Percentiles rank a stretch among this genome's conserved stretches.
phyloP scores from a whole-genome alignment of 2,113 vertebrate species.

The Silurus glanis region DNA sequence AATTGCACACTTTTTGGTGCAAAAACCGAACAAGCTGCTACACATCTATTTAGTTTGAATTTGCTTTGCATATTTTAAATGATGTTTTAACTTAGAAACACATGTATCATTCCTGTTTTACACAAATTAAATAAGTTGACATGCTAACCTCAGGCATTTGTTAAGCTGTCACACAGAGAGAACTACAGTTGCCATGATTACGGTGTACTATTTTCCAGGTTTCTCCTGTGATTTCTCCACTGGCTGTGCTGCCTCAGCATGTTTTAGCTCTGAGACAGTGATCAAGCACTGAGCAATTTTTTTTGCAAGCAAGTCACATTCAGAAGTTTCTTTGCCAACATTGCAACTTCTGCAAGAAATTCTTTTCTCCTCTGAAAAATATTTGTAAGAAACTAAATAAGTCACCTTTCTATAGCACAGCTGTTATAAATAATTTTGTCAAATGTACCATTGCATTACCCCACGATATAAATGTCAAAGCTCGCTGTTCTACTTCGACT shows the following conservation, averaged over 20 bases:
- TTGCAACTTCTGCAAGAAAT: conserved; percentile 44
- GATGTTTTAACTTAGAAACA: not conserved
- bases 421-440: conserved; percentile 4
- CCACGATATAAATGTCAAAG: conserved; percentile 6
- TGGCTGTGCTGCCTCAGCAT: conserved; percentile 48
- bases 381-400: conserved; percentile 28
- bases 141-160: conserved; percentile 22
- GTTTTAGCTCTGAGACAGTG: conserved; percentile 51
- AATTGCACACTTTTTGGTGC: not conserved
- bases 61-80: not conserved
- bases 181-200: conserved; percentile 50
- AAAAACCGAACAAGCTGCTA: not conserved
- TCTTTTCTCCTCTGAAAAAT: conserved; percentile 29
- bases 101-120: not conserved
- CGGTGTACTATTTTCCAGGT: conserved; percentile 48
- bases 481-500: not conserved
- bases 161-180: conserved; percentile 35
- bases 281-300: conserved; percentile 47
- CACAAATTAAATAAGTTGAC: conserved; percentile 14
- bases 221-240: conserved; percentile 45
- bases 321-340: conserved; percentile 53
- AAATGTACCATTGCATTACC: not conserved
- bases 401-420: conserved; percentile 16
- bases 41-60: not conserved
- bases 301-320: conserved; percentile 55